Evolutionary conservation across 2,113 vertebrate species (phyloP).

Genomic region (Benthochromis sp.): DNA sequence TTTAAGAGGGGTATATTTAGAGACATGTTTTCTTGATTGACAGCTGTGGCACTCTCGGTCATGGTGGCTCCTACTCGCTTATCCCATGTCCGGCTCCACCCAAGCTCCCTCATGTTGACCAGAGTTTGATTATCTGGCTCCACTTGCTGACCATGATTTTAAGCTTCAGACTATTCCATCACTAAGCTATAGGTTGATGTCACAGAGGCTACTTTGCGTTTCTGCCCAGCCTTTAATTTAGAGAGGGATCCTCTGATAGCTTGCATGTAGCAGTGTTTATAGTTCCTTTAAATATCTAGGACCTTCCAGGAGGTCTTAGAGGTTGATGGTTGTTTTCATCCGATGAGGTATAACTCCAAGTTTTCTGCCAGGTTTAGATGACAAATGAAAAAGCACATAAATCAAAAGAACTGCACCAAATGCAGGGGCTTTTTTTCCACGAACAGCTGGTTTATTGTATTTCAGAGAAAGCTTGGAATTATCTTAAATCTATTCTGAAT

Average conservation of each 20-base stretch:
- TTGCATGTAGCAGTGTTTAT: not conserved
- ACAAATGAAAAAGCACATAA: not conserved
- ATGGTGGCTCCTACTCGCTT: not conserved
- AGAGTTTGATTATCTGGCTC: constrained; percentile 28
- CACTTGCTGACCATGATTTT: constrained; percentile 22
- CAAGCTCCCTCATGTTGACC: not conserved
- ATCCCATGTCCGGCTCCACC: constrained; percentile 7
- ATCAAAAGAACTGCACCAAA: not conserved
- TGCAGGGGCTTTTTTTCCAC: not conserved
- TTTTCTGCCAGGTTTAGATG: not conserved
- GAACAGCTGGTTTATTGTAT: not conserved
- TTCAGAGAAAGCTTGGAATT: not conserved
- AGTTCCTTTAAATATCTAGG: constrained; percentile 1
- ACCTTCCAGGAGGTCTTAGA: not conserved
- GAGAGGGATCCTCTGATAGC: not conserved
- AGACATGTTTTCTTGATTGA: constrained; percentile 15
- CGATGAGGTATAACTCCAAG: not conserved
- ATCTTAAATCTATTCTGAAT: not conserved
- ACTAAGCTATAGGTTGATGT: constrained; percentile 17
- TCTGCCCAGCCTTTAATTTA: constrained; percentile 45
- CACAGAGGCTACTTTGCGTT: not conserved
- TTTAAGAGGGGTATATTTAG: constrained; percentile 22
- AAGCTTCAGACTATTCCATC: constrained; percentile 4
- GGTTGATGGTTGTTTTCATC: not conserved
- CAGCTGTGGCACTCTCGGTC: not conserved